phyloP scores from a whole-genome alignment of 2,888 invertebrate species.

The Chironomus riparius region DNA sequence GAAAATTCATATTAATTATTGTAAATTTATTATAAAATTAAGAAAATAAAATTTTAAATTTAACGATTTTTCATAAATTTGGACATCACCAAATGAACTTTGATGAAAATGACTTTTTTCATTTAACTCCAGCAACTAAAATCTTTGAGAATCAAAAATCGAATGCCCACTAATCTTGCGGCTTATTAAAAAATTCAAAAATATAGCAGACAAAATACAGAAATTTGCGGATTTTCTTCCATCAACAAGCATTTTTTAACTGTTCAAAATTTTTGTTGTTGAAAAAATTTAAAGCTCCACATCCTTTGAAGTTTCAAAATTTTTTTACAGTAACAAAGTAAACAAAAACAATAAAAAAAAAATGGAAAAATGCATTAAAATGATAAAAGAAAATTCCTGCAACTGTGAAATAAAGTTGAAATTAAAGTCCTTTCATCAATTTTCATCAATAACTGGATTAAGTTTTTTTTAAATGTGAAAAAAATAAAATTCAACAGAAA shows the following conservation, averaged over 20 bases:
- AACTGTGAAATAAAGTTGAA: background rate
- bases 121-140: background rate
- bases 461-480: background rate
- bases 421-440: background rate
- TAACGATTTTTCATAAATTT: too few species aligned
- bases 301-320: background rate
- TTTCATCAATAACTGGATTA: background rate
- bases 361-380: background rate
- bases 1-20: background rate
- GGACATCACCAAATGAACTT: background rate
- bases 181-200: background rate
- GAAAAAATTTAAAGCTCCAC: background rate
- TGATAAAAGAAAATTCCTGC: background rate
- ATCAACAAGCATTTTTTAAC: background rate
- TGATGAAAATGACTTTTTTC: background rate
- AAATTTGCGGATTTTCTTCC: background rate
- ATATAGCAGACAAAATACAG: background rate
- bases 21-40: background rate
- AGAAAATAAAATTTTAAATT: too few species aligned
- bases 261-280: background rate
- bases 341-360: background rate
- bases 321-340: background rate
- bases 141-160: background rate
- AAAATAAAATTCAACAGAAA: background rate
- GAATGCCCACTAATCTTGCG: background rate